Percentiles rank a stretch among this genome's conserved stretches.
These are phyloP conservation scores for Sinotaia quadrata DNA, from an alignment of 2,888 invertebrate genomes.

Conservation along the genomic window DNA sequence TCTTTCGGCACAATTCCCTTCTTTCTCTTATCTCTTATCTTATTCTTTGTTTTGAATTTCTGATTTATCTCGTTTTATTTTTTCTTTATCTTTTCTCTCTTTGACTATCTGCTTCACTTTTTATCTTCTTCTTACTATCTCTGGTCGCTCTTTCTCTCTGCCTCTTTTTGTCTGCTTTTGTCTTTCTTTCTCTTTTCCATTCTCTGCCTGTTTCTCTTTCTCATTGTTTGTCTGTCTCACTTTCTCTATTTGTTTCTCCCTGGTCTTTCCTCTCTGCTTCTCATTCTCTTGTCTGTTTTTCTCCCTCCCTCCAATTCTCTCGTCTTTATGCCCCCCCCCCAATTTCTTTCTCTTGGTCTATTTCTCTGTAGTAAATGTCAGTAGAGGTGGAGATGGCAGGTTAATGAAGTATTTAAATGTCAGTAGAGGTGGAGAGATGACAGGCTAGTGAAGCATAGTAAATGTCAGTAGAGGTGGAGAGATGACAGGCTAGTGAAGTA, in stretches of 20 bases:
- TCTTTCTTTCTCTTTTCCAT: background rate
- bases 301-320: background rate
- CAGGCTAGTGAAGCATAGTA: too few relatives aligned
- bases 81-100: slow-evolving; percentile 16
- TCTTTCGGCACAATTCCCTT: too few relatives aligned
- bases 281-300: background rate
- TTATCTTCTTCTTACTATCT: background rate
- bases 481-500: too few relatives aligned
- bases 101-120: slow-evolving; percentile 21
- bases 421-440: too few relatives aligned
- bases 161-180: background rate
- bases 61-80: background rate
- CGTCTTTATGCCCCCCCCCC: background rate
- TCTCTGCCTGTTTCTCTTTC: background rate
- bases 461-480: too few relatives aligned
- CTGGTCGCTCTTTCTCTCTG: too few relatives aligned
- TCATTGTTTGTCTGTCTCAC: slow-evolving; percentile 8
- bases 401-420: too few relatives aligned
- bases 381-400: too few relatives aligned
- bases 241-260: slow-evolving; percentile 3
- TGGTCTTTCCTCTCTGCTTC: background rate
- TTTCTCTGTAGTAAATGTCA: too few relatives aligned
- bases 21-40: background rate
- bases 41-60: background rate
- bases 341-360: background rate